A percentile compares a stretch with the other conserved stretches of the same genome.
These are phyloP conservation scores for Dipodomys stephensi DNA, from an alignment of 2,113 vertebrate genomes.

Conservation along the genomic window DNA sequence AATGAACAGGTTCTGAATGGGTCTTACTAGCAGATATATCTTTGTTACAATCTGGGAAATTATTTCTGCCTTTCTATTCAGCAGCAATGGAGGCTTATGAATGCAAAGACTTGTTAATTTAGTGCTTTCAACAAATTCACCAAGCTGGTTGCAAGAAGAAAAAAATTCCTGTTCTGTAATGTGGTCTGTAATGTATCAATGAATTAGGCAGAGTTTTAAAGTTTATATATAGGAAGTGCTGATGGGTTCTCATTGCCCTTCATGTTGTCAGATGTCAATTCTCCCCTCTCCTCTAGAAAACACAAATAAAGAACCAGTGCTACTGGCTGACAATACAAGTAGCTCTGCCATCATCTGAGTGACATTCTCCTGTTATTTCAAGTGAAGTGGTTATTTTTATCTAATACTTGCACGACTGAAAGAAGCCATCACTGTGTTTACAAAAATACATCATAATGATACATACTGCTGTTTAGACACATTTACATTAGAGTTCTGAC, in stretches of 20 bases:
- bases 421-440: slow-evolving; percentile 85
- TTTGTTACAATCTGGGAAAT: background rate
- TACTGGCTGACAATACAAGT: background rate
- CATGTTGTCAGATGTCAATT: background rate
- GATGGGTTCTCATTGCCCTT: background rate
- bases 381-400: slow-evolving; percentile 77
- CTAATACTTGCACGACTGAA: slow-evolving; percentile 78
- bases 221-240: background rate
- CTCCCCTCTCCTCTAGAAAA: slow-evolving; percentile 11
- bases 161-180: background rate
- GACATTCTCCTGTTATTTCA: slow-evolving; percentile 71
- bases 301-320: background rate
- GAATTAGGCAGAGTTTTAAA: background rate
- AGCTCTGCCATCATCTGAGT: slow-evolving; percentile 61
- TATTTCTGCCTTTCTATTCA: background rate
- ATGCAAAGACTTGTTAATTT: background rate
- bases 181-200: background rate
- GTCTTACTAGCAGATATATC: background rate
- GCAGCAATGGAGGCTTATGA: background rate
- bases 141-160: background rate
- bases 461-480: slow-evolving; percentile 79
- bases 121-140: slow-evolving; percentile 22
- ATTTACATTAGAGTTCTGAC: slow-evolving; percentile 83
- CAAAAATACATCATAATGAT: slow-evolving; percentile 83
- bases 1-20: background rate